Evolutionary conservation across 2,113 vertebrate genomes (phyloP), one percentile per base, ranked within the genome.

Genomic region (Vireo altiloquus): DNA sequence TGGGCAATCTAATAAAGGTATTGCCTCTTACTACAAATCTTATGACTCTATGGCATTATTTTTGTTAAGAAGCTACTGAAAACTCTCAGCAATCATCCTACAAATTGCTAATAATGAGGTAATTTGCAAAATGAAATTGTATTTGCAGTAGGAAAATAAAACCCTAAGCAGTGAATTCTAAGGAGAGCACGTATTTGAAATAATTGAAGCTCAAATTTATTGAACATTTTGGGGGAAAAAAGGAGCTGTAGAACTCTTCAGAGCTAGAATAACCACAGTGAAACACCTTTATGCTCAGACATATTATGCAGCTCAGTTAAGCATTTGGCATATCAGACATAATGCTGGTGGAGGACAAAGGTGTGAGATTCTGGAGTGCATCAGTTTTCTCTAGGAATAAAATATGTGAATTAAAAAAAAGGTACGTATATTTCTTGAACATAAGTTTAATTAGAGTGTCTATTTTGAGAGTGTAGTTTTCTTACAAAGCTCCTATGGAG

Each of bases 71-170:
- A 93, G 61, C 64, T 83, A 53, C 52, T 93, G 93, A 95, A 95
- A 90, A 89, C 61, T 94, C 82, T 95, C 53, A 57, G 53, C 90
- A 95, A 70, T 95, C 65, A 94, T 35, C 64, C 40, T 92, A 66
- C 72, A 89, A 94, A 97, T 77, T 77, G 59, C 87, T 96, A 96
- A 93, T 95, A 94, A 96, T 40, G 53, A 96, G 40, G 72, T 61
- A 50, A 79, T 95, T 96, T 83, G 80, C 86, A 83, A 89, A 63
- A 79, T 77, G 24, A 87, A 61, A 87, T 86, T 77, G n/a, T 81
- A 44, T 92, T 95, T 95, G 82, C 71, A 56, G 59, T 85, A 69
- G 56, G 87, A 87, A 96, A 95, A 94, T 80, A 81, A 95, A 95
- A 76, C n/a, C 9, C 6, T 90, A 75, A 54, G 14, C 42, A 83